Base-by-base conservation (phyloP, 2,888 invertebrate species). In the Lepidocyrtoides sp. region DNA sequence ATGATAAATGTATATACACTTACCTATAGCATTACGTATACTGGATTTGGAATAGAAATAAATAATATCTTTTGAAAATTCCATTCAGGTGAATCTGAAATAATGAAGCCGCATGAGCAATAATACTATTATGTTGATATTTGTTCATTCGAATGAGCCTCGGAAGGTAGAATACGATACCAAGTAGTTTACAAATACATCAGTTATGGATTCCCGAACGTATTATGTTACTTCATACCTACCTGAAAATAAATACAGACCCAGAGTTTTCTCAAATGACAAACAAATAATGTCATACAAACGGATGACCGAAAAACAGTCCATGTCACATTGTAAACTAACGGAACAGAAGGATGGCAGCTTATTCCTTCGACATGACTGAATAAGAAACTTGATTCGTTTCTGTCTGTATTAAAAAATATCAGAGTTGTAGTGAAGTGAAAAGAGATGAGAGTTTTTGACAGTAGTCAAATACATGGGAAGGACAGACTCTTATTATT, bases 311-410 rank as follows among this genome's bases (percentile, higher is more conserved):
- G 23, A 44, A 72, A 69, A 44, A 23, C 66, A 44, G 20, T 8
- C 36, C 41, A 72, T 23, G 72, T 72, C 44, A 72, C 17, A 7
- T 26, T 60, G 69, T 44, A 69, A 32, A 63, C 29, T 17, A 36
- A 14, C 36, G 0, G 4, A 12, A 44, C 32, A 44, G 44, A 14
- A 32, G 17, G 12, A 26, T 48, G 26, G 48, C 29, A 66, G 66
- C 72, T 75, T 77, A 17, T 77, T 77, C 32, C 85, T 57, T 86
- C 86, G 29, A 57, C 75, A 60, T 29, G 77, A 86, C 72, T 87
- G 79, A 17, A 12, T 87, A 2, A 14, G 66, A 66, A 79, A 79
- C 48, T 86, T 86, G 75, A 86, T 75, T 75, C 79, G 87, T 87
- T 87, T 87, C 48, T 51, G 32, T 29, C 29, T 44, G 32, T 32